phyloP scores from a whole-genome alignment of 2,113 vertebrate genomes.

The Arvicanthis niloticus region DNA sequence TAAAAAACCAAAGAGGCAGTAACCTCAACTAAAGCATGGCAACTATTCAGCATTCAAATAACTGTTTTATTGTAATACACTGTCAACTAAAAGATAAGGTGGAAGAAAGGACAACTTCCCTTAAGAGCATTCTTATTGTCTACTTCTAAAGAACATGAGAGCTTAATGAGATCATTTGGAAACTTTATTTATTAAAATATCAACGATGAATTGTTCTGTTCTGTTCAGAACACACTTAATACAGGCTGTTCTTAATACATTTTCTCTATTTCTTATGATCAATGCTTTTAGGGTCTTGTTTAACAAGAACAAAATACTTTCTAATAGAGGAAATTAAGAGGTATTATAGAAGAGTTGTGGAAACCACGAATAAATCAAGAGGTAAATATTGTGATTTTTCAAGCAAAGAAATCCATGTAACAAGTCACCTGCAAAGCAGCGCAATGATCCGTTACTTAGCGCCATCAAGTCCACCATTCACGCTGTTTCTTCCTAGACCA shows the following conservation, averaged over 20 bases:
- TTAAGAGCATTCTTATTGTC: conserved; percentile 58
- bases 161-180: conserved; percentile 77
- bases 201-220: conserved; percentile 49
- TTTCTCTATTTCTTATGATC: conserved; percentile 71
- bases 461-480: not conserved
- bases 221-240: conserved; percentile 26
- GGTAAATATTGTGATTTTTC: conserved; percentile 53
- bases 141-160: conserved; percentile 48
- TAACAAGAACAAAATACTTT: conserved; percentile 69
- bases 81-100: conserved; percentile 27
- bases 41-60: conserved; percentile 47
- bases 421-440: conserved; percentile 43
- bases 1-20: conserved; percentile 13
- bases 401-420: conserved; percentile 53
- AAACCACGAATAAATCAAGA: conserved; percentile 60
- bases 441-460: not conserved
- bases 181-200: conserved; percentile 62
- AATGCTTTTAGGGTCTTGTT: conserved; percentile 63
- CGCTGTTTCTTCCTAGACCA: not conserved
- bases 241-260: conserved; percentile 40
- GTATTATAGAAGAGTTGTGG: conserved; percentile 45
- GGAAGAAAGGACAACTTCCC: not conserved
- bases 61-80: conserved; percentile 37
- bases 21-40: conserved; percentile 56
- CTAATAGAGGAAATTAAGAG: conserved; percentile 63